Evolutionary conservation across 1,140 invertebrate species (phyloP).

Genomic region (Drosophila paulistorum): DNA sequence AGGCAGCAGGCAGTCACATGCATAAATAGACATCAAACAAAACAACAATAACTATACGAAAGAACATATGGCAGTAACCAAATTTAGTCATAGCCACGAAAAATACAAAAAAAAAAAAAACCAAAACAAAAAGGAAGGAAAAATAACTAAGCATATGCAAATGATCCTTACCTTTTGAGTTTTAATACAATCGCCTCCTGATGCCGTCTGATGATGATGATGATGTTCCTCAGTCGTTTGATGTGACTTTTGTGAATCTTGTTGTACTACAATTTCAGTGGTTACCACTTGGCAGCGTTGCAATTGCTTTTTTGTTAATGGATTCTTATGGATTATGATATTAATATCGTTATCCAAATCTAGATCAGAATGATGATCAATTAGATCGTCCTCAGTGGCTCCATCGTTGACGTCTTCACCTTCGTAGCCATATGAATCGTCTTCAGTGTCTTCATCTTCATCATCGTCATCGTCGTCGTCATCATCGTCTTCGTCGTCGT

Average conservation of each 20-base stretch:
- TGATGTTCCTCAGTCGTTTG: neutral
- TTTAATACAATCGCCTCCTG: constrained; percentile 77
- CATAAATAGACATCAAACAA: constrained; percentile 42
- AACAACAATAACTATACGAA: constrained; percentile 36
- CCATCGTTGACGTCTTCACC: constrained; percentile 45
- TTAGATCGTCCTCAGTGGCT: constrained; percentile 79
- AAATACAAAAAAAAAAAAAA: constrained; percentile 3
- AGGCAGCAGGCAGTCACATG: constrained; percentile 29
- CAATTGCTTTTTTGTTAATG: constrained; percentile 26
- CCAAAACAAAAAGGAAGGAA: too few species aligned
- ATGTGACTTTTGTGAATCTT: constrained; percentile 18
- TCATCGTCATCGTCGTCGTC: neutral
- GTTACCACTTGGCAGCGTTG: constrained; percentile 59
- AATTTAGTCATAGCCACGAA: constrained; percentile 39
- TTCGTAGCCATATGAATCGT: constrained; percentile 73
- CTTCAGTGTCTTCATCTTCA: constrained; percentile 61
- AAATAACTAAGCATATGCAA: neutral
- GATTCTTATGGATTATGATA: constrained; percentile 7
- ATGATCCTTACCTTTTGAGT: constrained; percentile 70
- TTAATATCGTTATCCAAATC: constrained; percentile 55
- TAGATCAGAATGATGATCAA: constrained; percentile 74
- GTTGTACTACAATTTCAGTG: constrained; percentile 49
- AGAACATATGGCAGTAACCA: constrained; percentile 31
- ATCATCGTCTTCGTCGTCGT: constrained; percentile 46
- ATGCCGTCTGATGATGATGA: constrained; percentile 42